Conservation (phyloP, 2,888 invertebrate species). For the Trissolcus japonicus region DNA sequence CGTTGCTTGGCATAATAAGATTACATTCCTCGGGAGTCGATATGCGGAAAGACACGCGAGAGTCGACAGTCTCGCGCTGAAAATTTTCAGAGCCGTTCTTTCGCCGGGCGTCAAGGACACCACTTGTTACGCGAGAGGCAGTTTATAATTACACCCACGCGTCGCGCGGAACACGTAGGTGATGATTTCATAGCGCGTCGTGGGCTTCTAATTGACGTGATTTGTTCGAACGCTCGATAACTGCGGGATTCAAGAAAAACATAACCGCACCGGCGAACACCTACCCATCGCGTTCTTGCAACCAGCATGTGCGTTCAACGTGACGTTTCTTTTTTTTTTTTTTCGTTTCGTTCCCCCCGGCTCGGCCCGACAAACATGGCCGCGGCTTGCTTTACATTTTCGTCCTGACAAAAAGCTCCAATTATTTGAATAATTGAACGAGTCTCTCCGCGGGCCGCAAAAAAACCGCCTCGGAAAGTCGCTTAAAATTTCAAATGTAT, state of each 20-base stretch:
- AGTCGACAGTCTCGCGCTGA: conserved; percentile 47
- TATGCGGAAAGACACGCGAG: conserved; percentile 46
- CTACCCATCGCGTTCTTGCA: conserved; percentile 37
- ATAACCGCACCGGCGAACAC: conserved; percentile 46
- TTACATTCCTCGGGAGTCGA: conserved; percentile 33
- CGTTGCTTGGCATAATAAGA: conserved; percentile 35
- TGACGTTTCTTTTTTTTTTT: conserved; percentile 33
- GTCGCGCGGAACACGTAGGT: conserved; percentile 38
- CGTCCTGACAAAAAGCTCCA: conserved; percentile 9
- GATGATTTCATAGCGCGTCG: conserved; percentile 53
- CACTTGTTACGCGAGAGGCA: conserved; percentile 48
- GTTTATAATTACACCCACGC: conserved; percentile 56
- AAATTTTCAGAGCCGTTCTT: conserved; percentile 42
- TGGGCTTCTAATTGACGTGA: conserved; percentile 60
- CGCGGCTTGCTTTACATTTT: conserved; percentile 39
- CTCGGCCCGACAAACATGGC: conserved; percentile 33
- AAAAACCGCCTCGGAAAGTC: conserved; percentile 10
- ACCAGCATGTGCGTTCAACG: conserved; percentile 44
- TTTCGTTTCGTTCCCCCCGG: conserved; percentile 31
- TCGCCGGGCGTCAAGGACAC: conserved; percentile 40
- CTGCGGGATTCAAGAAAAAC: conserved; percentile 41
- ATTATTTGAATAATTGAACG: conserved; percentile 48
- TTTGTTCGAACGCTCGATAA: conserved; percentile 57
- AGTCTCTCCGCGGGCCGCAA: conserved; percentile 6
- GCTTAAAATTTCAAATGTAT: background rate